These are phyloP conservation scores for Terrapene triunguis DNA, from an alignment of 2,113 vertebrate species.

Conservation along the genomic window DNA sequence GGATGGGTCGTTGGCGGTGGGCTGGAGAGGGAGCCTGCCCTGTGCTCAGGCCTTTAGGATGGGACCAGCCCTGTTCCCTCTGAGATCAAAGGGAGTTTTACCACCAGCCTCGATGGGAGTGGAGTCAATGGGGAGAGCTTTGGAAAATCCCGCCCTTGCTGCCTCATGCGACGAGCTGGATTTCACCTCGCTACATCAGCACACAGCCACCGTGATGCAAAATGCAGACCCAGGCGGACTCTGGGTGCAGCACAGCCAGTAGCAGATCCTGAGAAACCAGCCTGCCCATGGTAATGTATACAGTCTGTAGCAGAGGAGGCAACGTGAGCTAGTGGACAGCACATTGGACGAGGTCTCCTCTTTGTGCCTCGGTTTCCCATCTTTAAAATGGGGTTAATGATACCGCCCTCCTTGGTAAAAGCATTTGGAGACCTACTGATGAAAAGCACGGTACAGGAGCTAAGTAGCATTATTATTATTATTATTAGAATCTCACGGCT, in stretches of 20 bases:
- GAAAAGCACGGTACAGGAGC: too few relatives aligned
- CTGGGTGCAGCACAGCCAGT: neutral
- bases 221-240: neutral
- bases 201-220: neutral
- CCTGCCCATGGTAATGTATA: too few relatives aligned
- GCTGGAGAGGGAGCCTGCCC: too few relatives aligned
- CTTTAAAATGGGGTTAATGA: too few relatives aligned
- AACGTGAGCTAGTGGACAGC: too few relatives aligned
- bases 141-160: neutral
- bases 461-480: neutral
- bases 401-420: too few relatives aligned
- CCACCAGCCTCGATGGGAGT: neutral
- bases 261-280: too few relatives aligned
- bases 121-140: neutral
- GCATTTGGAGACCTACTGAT: too few relatives aligned
- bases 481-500: neutral
- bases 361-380: too few relatives aligned
- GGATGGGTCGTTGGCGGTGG: too few relatives aligned
- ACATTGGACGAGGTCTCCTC: too few relatives aligned
- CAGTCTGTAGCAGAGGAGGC: too few relatives aligned
- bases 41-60: neutral
- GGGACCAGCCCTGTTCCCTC: neutral
- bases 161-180: neutral
- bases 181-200: neutral
- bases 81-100: neutral